A percentile compares a stretch with the other conserved stretches of the same genome.
phyloP scores from a whole-genome alignment of 2,888 invertebrate genomes.

The Sylvicola cinctus region DNA sequence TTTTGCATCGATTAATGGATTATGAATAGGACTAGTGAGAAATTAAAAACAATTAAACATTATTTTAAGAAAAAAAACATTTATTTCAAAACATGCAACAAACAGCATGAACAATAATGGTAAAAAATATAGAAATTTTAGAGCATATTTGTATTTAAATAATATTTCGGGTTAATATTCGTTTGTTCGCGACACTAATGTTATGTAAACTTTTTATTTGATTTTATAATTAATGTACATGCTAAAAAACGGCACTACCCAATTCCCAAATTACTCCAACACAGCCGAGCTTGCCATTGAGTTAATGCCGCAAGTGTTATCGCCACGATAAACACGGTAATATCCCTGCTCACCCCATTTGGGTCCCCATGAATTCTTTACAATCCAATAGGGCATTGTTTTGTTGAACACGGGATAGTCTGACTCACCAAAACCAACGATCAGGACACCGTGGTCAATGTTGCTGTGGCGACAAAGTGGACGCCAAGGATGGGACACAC shows the following conservation, averaged over 20 bases:
- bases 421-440: constrained; percentile 74
- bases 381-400: constrained; percentile 70
- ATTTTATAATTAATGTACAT: too few relatives aligned
- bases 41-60: too few relatives aligned
- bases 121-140: too few relatives aligned
- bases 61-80: too few relatives aligned
- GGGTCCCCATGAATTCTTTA: constrained; percentile 90
- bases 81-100: too few relatives aligned
- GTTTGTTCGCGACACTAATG: too few relatives aligned
- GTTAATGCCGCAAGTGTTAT: constrained; percentile 82
- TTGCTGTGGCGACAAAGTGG: constrained; percentile 52
- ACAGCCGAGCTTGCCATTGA: constrained; percentile 76
- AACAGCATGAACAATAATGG: too few relatives aligned
- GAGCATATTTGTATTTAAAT: too few relatives aligned
- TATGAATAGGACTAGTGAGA: too few relatives aligned
- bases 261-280: constrained; percentile 31
- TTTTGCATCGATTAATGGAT: constrained; percentile 21
- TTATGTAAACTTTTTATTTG: too few relatives aligned
- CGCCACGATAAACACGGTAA: constrained; percentile 83
- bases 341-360: constrained; percentile 90
- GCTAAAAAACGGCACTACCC: too few relatives aligned
- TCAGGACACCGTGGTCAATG: constrained; percentile 87
- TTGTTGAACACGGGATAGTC: constrained; percentile 65
- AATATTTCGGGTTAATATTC: too few relatives aligned
- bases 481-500: constrained; percentile 81